These are phyloP conservation scores for Drosophila phalerata DNA, from an alignment of 2,888 invertebrate genomes.

Conservation along the genomic window DNA sequence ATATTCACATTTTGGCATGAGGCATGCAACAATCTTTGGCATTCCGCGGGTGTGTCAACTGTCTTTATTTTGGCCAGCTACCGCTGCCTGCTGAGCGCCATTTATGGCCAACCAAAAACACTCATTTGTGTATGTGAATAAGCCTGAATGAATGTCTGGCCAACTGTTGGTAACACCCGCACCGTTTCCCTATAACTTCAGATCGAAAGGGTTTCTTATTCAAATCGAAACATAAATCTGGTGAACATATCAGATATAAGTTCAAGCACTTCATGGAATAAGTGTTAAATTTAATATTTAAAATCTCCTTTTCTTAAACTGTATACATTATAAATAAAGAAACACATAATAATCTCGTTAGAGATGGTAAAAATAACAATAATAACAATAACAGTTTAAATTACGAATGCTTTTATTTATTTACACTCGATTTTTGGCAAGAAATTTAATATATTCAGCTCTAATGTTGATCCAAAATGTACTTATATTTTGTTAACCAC, in stretches of 20 bases:
- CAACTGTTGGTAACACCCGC: constrained; percentile 51
- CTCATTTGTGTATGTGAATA: constrained; percentile 16
- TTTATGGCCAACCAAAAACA: constrained; percentile 38
- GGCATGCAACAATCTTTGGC: constrained; percentile 56
- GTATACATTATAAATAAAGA: too few relatives aligned
- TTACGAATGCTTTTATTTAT: too few relatives aligned
- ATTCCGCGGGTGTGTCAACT: constrained; percentile 64
- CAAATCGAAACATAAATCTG: neutral
- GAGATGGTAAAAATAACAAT: too few relatives aligned
- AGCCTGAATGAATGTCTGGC: constrained; percentile 15
- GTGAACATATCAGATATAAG: neutral
- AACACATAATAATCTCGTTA: too few relatives aligned
- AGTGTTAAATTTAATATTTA: neutral
- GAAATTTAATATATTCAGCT: too few relatives aligned
- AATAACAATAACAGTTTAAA: too few relatives aligned
- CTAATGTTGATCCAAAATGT: too few relatives aligned
- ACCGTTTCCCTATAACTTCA: constrained; percentile 18
- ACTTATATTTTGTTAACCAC: too few relatives aligned
- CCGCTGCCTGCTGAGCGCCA: constrained; percentile 57
- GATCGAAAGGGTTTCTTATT: constrained; percentile 12
- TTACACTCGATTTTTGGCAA: too few relatives aligned
- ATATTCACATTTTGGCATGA: constrained; percentile 38
- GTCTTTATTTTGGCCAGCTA: constrained; percentile 52
- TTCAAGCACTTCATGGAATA: neutral
- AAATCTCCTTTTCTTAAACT: too few relatives aligned